Evolutionary conservation across 64 coral and sea anemone genomes (phyloP).

Genomic region (Astreopora myriophthalma): DNA sequence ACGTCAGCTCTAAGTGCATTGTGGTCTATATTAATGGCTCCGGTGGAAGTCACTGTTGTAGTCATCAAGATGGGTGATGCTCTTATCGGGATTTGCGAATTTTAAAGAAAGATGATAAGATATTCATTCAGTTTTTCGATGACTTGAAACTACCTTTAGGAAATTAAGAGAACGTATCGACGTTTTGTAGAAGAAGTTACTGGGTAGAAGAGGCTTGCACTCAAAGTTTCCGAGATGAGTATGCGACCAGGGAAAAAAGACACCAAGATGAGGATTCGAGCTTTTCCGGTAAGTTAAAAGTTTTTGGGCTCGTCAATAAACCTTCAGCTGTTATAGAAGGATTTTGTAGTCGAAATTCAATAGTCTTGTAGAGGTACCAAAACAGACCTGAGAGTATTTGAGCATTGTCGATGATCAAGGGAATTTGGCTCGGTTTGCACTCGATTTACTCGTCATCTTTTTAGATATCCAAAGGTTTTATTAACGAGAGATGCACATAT

Average conservation of each 20-base stretch:
- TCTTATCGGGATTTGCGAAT: background rate
- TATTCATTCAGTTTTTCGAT: conserved; percentile 9
- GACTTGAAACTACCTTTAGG: background rate
- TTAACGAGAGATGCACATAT: background rate
- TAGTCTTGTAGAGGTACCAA: background rate
- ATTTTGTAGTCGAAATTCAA: background rate
- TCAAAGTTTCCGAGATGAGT: conserved; percentile 71
- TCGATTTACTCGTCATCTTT: background rate
- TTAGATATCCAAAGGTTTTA: background rate
- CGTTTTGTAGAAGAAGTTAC: background rate
- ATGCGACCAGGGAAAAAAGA: conserved; percentile 90
- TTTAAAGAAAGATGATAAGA: background rate
- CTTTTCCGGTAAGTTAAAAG: conserved; percentile 93
- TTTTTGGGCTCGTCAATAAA: background rate
- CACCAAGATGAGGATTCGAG: conserved; percentile 99
- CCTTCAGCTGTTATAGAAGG: background rate
- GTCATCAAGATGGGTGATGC: conserved; percentile 12
- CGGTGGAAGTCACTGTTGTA: background rate
- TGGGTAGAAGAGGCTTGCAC: background rate
- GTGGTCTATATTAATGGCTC: conserved; percentile 97
- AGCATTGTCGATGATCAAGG: background rate
- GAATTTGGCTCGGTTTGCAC: conserved; percentile 23
- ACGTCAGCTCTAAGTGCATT: conserved; percentile 97
- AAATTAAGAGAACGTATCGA: background rate
- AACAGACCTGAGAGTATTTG: background rate